phyloP scores from a whole-genome alignment of 2,888 invertebrate genomes.

The Pharmacophagus antenor region DNA sequence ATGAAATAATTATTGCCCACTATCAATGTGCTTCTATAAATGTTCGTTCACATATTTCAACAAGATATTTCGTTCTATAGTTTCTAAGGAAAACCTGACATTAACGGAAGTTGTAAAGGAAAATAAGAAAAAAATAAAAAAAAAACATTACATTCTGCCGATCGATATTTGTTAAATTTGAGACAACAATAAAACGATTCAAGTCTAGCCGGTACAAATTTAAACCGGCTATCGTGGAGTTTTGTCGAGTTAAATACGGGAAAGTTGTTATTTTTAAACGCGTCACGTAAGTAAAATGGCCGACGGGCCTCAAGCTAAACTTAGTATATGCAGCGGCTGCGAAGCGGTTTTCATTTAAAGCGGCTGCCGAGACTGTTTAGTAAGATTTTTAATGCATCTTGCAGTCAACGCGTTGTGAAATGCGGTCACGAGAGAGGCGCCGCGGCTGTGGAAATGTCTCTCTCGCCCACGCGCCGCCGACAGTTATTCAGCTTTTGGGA shows the following conservation, averaged over 20 bases:
- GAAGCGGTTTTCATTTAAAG: constrained; percentile 30
- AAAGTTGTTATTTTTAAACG: constrained; percentile 12
- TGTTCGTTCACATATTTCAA: too few relatives aligned
- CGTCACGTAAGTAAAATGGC: constrained; percentile 8
- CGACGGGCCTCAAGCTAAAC: constrained; percentile 22
- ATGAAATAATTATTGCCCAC: too few relatives aligned
- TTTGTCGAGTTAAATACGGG: constrained; percentile 7
- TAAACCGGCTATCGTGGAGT: not conserved
- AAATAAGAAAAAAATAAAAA: too few relatives aligned
- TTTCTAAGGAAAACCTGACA: too few relatives aligned
- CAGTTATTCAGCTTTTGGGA: constrained; percentile 28
- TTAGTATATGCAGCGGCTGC: constrained; percentile 19
- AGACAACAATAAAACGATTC: not conserved
- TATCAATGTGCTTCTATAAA: too few relatives aligned
- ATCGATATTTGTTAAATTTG: constrained; percentile 1
- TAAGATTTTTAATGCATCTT: constrained; percentile 32
- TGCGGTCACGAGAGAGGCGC: constrained; percentile 31
- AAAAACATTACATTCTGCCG: too few relatives aligned
- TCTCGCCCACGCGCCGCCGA: constrained; percentile 45
- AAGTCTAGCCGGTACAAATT: not conserved
- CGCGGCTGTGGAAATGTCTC: constrained; percentile 38
- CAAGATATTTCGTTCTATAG: too few relatives aligned
- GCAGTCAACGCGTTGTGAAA: constrained; percentile 28
- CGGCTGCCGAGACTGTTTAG: constrained; percentile 29
- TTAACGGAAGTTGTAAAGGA: too few relatives aligned